These are phyloP conservation scores for Enteromius mattozi DNA, from an alignment of 2,797 vertebrate genomes.

Conservation along the genomic window DNA sequence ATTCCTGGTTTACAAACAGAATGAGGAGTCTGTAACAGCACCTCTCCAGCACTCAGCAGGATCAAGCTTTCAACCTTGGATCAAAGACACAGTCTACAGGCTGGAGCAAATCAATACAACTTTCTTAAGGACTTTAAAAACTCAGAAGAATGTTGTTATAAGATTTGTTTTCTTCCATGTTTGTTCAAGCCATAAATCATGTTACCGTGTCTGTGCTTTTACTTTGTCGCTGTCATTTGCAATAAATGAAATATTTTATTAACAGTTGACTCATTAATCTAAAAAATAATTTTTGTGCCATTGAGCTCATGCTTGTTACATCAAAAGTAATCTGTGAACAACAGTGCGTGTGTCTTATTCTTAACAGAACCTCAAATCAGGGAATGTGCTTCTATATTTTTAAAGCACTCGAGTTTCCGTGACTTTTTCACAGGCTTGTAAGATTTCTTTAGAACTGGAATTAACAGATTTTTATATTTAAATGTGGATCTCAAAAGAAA, in stretches of 20 bases:
- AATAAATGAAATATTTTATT: conserved; percentile 46
- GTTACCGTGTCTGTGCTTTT: conserved; percentile 8
- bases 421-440: background rate
- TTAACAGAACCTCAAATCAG: background rate
- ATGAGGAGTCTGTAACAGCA: conserved; percentile 5
- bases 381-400: background rate
- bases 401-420: background rate
- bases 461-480: background rate
- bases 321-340: background rate
- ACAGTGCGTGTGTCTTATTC: background rate
- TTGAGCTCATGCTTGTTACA: background rate
- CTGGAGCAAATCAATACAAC: conserved; percentile 8
- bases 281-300: background rate
- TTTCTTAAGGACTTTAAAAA: background rate
- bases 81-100: background rate
- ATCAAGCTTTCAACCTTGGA: conserved; percentile 16
- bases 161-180: background rate
- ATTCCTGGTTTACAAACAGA: background rate
- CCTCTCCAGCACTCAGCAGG: background rate
- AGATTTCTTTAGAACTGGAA: background rate
- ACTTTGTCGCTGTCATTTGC: background rate
- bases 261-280: background rate
- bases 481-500: background rate
- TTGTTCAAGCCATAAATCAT: conserved; percentile 30
- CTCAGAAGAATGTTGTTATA: background rate